phyloP scores from a whole-genome alignment of 2,888 invertebrate genomes.

The Agriopis leucophaearia region DNA sequence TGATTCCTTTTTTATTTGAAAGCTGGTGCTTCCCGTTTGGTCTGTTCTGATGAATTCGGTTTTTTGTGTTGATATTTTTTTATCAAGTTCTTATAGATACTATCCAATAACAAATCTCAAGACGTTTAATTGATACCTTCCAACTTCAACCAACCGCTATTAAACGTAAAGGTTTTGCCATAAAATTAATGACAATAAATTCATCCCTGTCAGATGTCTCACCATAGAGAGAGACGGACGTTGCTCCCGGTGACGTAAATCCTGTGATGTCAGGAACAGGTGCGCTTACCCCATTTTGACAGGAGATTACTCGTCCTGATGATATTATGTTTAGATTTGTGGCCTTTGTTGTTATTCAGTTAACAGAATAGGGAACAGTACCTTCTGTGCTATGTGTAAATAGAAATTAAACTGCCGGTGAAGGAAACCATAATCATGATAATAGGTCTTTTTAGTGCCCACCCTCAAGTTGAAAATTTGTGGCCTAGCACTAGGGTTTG shows the following conservation, averaged over 20 bases:
- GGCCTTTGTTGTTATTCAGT: conserved; percentile 11
- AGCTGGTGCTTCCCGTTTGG: too few relatives aligned
- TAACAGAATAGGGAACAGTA: background rate
- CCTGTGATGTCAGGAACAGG: conserved; percentile 55
- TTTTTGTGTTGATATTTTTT: too few relatives aligned
- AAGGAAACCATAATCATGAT: too few relatives aligned
- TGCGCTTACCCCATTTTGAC: conserved; percentile 50
- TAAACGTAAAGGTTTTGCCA: conserved; percentile 45
- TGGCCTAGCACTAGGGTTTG: too few relatives aligned
- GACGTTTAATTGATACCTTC: conserved; percentile 37
- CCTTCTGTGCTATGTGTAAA: too few relatives aligned
- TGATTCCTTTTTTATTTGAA: too few relatives aligned
- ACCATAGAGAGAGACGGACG: conserved; percentile 47
- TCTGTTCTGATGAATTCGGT: too few relatives aligned
- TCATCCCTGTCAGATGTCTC: conserved; percentile 52
- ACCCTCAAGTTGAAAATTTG: too few relatives aligned
- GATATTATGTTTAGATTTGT: conserved; percentile 28
- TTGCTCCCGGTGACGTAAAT: conserved; percentile 46
- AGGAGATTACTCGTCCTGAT: conserved; percentile 49
- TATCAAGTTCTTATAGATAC: background rate
- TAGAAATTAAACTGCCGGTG: too few relatives aligned
- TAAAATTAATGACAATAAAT: conserved; percentile 55
- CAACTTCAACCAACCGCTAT: conserved; percentile 35
- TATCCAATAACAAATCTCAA: conserved; percentile 29
- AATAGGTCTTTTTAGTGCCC: too few relatives aligned